phyloP scores from a whole-genome alignment of 2,113 vertebrate species.

The Microcebus ravelobensis region DNA sequence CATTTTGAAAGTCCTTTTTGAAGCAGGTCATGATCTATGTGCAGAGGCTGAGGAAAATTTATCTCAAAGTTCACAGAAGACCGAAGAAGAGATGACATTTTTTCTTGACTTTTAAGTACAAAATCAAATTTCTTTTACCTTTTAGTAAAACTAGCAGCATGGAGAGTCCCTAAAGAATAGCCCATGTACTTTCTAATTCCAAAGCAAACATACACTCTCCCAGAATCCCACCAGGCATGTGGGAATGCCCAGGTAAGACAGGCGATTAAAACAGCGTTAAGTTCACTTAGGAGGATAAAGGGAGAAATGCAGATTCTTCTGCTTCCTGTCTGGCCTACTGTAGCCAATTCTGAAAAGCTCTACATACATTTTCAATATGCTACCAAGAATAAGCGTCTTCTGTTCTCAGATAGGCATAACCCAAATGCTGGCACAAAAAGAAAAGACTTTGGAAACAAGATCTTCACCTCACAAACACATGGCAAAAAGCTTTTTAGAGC shows the following conservation, averaged over 20 bases:
- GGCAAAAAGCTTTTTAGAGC: background rate
- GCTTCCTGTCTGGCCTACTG: background rate
- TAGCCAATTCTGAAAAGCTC: background rate
- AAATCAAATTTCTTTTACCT: background rate
- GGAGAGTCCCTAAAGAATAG: background rate
- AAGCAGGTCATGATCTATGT: background rate
- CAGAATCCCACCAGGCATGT: background rate
- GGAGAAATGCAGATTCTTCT: background rate
- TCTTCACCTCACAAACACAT: background rate
- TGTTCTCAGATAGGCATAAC: background rate
- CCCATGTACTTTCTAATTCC: background rate
- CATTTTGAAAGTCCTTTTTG: background rate
- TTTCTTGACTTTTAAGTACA: conserved; percentile 15
- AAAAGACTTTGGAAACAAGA: background rate
- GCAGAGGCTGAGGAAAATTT: background rate
- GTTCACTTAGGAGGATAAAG: background rate
- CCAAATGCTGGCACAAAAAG: background rate
- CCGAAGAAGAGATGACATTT: background rate
- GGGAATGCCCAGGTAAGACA: background rate
- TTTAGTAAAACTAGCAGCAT: background rate
- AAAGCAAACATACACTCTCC: background rate
- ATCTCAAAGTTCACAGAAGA: background rate
- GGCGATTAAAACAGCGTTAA: background rate
- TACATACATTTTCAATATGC: background rate
- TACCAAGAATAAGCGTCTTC: background rate